Evolutionary conservation across 2,113 vertebrate species (phyloP).

Genomic region (Pandion haliaetus): DNA sequence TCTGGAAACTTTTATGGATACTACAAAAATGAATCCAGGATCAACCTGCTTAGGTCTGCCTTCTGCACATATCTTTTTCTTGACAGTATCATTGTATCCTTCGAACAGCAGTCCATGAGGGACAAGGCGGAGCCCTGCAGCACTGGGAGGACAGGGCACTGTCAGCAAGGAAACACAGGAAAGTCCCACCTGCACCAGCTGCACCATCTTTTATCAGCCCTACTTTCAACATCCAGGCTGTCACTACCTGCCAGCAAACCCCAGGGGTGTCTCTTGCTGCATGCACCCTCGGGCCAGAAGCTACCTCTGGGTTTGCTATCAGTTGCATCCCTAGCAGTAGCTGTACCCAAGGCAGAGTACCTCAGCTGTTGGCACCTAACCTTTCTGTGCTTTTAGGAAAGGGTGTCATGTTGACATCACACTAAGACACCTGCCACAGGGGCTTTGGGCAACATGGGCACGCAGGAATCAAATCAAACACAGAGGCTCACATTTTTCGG

Average conservation of each 20-base stretch:
- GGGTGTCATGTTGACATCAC: not conserved
- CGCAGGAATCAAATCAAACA: not conserved
- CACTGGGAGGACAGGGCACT: too few species aligned
- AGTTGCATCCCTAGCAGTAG: not conserved
- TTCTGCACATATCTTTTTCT: not conserved
- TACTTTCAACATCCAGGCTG: rapidly evolving
- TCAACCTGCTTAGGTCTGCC: not conserved
- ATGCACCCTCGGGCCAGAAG: rapidly evolving
- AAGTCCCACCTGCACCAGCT: not conserved
- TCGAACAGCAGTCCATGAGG: not conserved
- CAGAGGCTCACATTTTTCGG: not conserved
- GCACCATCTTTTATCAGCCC: not conserved
- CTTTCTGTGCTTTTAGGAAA: rapidly evolving
- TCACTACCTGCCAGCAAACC: not conserved
- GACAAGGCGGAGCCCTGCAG: not conserved
- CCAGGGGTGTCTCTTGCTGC: rapidly evolving
- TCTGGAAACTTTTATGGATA: not conserved
- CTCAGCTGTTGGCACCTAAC: not conserved
- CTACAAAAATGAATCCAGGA: not conserved
- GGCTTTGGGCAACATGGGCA: not conserved
- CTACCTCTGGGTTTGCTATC: rapidly evolving
- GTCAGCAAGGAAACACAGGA: not conserved
- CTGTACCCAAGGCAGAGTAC: not conserved
- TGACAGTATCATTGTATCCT: not conserved
- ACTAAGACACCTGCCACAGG: rapidly evolving